phyloP scores from a whole-genome alignment of 2,888 invertebrate species.

The Chloroclysta siterata region DNA sequence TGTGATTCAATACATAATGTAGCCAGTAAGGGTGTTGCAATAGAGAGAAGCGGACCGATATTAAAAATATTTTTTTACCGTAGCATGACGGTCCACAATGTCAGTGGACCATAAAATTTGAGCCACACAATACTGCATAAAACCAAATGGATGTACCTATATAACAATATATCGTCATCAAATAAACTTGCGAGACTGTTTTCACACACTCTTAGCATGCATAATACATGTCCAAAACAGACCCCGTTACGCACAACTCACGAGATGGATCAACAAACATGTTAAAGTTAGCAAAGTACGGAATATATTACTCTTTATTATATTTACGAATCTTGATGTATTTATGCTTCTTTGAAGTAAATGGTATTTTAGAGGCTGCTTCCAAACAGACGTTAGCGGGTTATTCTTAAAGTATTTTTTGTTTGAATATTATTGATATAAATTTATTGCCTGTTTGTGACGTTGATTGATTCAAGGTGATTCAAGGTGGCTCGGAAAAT shows the following conservation, averaged over 20 bases:
- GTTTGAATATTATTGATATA: not conserved
- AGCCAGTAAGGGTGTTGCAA: no score
- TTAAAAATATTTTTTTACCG: no score
- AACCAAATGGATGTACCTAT: no score
- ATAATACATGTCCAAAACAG: slow-evolving; percentile 30
- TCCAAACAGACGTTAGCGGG: not conserved
- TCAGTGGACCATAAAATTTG: no score
- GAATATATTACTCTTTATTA: slow-evolving; percentile 17
- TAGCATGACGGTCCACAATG: no score
- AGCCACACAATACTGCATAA: no score
- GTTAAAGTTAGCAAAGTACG: slow-evolving; percentile 16
- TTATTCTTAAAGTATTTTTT: not conserved
- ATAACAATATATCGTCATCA: no score
- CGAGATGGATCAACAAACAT: slow-evolving; percentile 26
- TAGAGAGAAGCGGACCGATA: no score
- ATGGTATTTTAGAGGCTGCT: not conserved
- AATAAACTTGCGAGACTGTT: not conserved
- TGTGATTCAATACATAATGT: no score
- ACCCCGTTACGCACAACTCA: slow-evolving; percentile 33
- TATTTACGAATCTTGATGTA: slow-evolving; percentile 11
- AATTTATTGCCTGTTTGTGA: not conserved
- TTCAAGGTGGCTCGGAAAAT: no score
- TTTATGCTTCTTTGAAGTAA: slow-evolving; percentile 10
- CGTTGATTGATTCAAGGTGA: no score
- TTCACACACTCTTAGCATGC: slow-evolving; percentile 24